Conservation (phyloP, 1,140 invertebrate genomes). For the Megathymus violae region DNA sequence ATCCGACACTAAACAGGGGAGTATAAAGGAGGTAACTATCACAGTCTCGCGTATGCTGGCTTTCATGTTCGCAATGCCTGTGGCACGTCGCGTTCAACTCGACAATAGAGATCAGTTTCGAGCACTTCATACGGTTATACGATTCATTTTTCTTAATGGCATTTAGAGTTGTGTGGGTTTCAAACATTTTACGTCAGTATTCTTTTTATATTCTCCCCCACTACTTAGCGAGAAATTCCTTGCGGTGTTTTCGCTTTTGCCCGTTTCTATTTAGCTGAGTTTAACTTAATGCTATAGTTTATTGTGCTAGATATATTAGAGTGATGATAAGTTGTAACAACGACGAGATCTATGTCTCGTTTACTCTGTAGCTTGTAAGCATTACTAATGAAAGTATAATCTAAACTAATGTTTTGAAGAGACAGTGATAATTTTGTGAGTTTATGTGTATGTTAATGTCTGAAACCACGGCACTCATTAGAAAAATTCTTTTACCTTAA, state of each 20-base stretch:
- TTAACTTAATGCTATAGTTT: neutral
- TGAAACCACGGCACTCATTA: too few relatives aligned
- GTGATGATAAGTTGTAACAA: neutral
- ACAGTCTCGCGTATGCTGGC: neutral
- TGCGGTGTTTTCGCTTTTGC: conserved; percentile 16
- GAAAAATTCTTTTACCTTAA: too few relatives aligned
- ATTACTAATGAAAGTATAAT: too few relatives aligned
- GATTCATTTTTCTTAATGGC: conserved; percentile 27
- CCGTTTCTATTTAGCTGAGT: conserved; percentile 6
- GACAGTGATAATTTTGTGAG: too few relatives aligned
- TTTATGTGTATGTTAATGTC: too few relatives aligned
- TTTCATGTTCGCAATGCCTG: neutral
- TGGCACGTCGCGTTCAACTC: neutral
- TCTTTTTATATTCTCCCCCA: conserved; percentile 17
- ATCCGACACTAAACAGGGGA: neutral
- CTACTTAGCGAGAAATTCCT: conserved; percentile 16
- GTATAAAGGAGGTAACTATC: conserved; percentile 15
- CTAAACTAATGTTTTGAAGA: too few relatives aligned
- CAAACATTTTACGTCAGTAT: conserved; percentile 18
- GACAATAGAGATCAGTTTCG: conserved; percentile 10
- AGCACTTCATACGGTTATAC: conserved; percentile 13
- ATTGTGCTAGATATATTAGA: neutral
- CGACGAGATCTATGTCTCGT: too few relatives aligned
- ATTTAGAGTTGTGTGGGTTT: neutral
- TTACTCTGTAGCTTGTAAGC: too few relatives aligned